phyloP scores from a whole-genome alignment of 1,140 invertebrate genomes.

The Hycleus phaleratus region DNA sequence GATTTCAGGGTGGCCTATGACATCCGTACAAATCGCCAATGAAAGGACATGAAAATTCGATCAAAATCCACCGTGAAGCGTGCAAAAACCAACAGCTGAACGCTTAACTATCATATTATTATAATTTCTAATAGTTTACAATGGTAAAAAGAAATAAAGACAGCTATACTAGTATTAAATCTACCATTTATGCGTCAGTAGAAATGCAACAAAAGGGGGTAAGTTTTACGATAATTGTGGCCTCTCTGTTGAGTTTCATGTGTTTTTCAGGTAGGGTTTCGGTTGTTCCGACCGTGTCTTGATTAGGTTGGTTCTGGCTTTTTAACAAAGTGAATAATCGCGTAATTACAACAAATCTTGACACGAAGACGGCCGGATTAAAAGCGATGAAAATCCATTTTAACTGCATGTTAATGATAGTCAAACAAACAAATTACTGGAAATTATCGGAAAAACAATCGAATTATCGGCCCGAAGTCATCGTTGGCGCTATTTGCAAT shows the following conservation, averaged over 20 bases:
- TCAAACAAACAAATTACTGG: no score
- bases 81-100: background rate
- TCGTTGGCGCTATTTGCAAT: no score
- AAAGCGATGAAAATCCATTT: background rate
- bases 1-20: background rate
- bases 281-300: background rate
- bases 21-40: background rate
- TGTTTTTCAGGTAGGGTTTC: background rate
- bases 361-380: background rate
- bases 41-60: background rate
- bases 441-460: no score
- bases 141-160: background rate
- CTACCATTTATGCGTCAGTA: background rate
- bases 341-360: background rate
- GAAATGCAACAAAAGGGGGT: background rate
- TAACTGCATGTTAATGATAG: background rate
- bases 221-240: background rate
- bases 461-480: no score
- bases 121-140: background rate
- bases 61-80: background rate
- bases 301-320: background rate
- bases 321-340: background rate
- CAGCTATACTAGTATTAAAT: background rate
- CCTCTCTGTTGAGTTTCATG: background rate
- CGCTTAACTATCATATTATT: background rate